Evolutionary conservation across 1,140 invertebrate genomes (phyloP).

Genomic region (Drosophila prosaltans): DNA sequence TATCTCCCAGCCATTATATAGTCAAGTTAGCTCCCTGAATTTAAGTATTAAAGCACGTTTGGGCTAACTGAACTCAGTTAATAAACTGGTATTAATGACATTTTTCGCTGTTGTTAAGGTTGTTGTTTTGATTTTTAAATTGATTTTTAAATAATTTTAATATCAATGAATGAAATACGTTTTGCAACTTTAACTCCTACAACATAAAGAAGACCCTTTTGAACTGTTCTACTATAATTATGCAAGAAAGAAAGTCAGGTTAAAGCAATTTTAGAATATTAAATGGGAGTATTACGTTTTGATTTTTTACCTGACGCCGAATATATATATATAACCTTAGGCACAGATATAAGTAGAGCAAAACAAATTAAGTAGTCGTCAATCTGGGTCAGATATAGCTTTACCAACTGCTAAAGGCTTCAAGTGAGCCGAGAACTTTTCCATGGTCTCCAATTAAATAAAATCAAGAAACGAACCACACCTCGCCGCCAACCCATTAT

Average conservation of each 20-base stretch:
- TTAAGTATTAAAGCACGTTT: too few relatives aligned
- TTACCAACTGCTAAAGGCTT: not conserved
- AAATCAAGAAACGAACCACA: constrained; percentile 22
- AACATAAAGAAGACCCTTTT: too few relatives aligned
- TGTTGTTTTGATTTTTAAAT: too few relatives aligned
- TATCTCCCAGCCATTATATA: too few relatives aligned
- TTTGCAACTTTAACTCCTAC: too few relatives aligned
- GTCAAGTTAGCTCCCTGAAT: too few relatives aligned
- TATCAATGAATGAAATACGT: constrained; percentile 22
- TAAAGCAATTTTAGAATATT: not conserved
- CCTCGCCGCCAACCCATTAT: constrained; percentile 45
- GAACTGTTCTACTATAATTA: too few relatives aligned
- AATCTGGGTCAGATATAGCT: not conserved
- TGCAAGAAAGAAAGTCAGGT: not conserved
- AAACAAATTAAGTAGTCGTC: not conserved
- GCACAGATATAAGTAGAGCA: not conserved
- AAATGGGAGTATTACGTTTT: not conserved
- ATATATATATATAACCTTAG: constrained; percentile 7
- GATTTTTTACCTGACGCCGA: not conserved
- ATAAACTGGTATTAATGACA: too few relatives aligned
- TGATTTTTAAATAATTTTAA: constrained; percentile 9
- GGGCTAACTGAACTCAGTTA: too few relatives aligned
- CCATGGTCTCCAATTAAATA: constrained; percentile 47
- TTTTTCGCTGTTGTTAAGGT: too few relatives aligned
- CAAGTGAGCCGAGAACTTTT: constrained; percentile 36